These are phyloP conservation scores for Anguilla marmorata DNA, from an alignment of 2,797 vertebrate species.

Conservation along the genomic window DNA sequence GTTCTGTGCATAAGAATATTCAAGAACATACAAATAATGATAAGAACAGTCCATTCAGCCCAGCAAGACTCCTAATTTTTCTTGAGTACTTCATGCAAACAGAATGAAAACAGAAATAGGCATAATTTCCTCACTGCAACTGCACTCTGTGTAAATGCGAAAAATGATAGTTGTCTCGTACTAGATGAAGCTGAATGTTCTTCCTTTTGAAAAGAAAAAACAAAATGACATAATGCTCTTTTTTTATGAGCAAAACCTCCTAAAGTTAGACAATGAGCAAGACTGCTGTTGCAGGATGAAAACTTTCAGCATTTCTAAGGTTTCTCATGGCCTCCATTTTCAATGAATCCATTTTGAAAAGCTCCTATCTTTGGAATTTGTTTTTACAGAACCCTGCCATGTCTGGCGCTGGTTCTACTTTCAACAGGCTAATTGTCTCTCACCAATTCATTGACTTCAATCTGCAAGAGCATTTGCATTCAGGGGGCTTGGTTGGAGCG, in stretches of 20 bases:
- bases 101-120: background rate
- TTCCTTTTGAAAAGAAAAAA: background rate
- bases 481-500: background rate
- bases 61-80: background rate
- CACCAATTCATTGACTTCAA: background rate
- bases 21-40: background rate
- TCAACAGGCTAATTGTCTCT: constrained; percentile 4
- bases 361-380: background rate
- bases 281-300: background rate
- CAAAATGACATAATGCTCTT: background rate
- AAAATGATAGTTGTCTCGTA: background rate
- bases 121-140: background rate
- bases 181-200: background rate
- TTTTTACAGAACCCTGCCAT: background rate
- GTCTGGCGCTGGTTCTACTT: background rate
- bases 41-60: background rate
- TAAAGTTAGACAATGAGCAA: background rate
- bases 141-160: background rate
- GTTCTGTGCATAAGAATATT: too few relatives aligned
- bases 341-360: background rate
- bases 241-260: background rate
- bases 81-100: background rate
- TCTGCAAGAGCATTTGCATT: background rate
- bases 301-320: background rate
- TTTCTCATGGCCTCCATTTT: background rate